Base-by-base conservation (phyloP, 37 sponge, comb jelly and placozoan species). In the Crambe crambe region DNA sequence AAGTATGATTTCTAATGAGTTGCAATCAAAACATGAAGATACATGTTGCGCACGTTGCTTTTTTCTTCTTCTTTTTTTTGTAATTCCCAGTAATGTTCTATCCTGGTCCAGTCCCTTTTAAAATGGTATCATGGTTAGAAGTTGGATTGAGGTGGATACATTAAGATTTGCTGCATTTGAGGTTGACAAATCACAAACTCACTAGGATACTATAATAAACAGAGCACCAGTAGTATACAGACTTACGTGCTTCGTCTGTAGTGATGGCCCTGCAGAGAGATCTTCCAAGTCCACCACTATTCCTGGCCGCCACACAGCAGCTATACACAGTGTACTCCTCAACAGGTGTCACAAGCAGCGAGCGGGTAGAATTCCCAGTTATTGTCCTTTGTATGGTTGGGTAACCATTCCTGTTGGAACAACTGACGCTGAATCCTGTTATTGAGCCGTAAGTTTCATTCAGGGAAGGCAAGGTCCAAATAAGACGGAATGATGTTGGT, bases 241-340 rank as follows among this genome's bases (percentile, higher is more conserved):
- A 18, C 25, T 23, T 62, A 62, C 63, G n/a, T 62, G 63, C 29
- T 62, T 18, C 6, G 22, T 18, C 63, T 62, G 63, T 62, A n/a
- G 25, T 62, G n/a, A 62, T 21, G 25, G 10, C 25, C 23, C 23
- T 62, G 40, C 69, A 68, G 8, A 18, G 38, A 10, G 6, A 12
- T 12, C 6, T 39, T 12, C 69, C 69, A 37, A 15, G 3, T 36
- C 69, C 69, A 12, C 40, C 39, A 10, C 18, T 26, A 68, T 36
- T 68, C 27, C 37, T 36, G 21, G 72, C 72, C 8, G 51, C 12
- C 51, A 72, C 72, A 72, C 72, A 72, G 27, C 72, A 72, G 3
- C 39, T 43, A 23, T 72, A 72, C 5, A 4, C 21, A 2, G 72
- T 72, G 78, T 63, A 42, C 43, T 58, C 61, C 23, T 77, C 61